These are phyloP conservation scores for Saturnia japonica DNA, from an alignment of 2,888 invertebrate genomes.

Conservation along the genomic window DNA sequence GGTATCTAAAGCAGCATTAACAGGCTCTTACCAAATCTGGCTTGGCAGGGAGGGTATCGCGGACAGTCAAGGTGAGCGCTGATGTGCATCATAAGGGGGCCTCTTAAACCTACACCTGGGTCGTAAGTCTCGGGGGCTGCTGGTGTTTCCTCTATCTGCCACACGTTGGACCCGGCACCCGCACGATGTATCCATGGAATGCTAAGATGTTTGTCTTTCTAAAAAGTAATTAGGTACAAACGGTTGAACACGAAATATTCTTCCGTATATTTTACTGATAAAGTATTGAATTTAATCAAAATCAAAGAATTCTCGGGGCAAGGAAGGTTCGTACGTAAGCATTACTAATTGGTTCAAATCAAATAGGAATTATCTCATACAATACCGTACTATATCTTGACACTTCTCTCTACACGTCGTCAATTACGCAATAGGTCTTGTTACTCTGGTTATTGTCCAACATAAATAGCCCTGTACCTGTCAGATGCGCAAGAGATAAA, in stretches of 20 bases:
- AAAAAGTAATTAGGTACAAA: background rate
- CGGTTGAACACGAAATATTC: background rate
- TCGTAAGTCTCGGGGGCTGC: too few species aligned
- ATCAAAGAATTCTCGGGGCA: constrained; percentile 52
- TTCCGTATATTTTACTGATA: background rate
- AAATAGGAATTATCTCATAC: constrained; percentile 68
- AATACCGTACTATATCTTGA: constrained; percentile 45
- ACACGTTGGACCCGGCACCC: too few species aligned
- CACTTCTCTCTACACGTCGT: constrained; percentile 23
- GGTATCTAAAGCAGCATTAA: too few species aligned
- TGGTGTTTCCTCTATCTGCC: too few species aligned
- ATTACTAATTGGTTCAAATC: constrained; percentile 79
- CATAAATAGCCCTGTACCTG: background rate
- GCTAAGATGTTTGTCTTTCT: background rate
- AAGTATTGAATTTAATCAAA: constrained; percentile 19
- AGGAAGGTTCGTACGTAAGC: constrained; percentile 73
- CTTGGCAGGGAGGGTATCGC: too few species aligned
- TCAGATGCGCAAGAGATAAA: constrained; percentile 3
- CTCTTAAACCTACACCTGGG: too few species aligned
- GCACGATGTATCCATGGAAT: too few species aligned
- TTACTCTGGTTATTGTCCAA: constrained; percentile 24
- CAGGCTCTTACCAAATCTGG: too few species aligned
- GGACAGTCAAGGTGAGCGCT: too few species aligned
- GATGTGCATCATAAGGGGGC: too few species aligned
- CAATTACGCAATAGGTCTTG: constrained; percentile 23